Conservation (phyloP, 2,888 invertebrate species). For the Elysia crispata region DNA sequence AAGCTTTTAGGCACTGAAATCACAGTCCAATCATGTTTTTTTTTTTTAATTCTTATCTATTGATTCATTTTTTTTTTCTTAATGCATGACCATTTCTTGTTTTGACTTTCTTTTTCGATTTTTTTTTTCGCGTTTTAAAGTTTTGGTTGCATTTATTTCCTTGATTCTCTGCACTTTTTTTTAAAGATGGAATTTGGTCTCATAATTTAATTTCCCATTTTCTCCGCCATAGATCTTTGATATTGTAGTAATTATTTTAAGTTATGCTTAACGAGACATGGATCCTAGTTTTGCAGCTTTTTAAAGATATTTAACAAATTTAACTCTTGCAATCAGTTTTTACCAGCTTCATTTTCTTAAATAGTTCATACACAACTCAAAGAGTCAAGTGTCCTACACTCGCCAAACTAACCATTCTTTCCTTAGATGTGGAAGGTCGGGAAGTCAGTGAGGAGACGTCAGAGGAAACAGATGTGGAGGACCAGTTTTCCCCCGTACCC, state of each 20-base stretch:
- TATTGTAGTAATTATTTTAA: no score
- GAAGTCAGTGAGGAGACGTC: conserved; percentile 73
- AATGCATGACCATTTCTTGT: conserved; percentile 1
- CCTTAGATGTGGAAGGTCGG: conserved; percentile 64
- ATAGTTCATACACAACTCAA: no score
- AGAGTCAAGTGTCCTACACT: no score
- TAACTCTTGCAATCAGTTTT: no score
- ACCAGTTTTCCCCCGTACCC: conserved; percentile 70
- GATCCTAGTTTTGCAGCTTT: no score
- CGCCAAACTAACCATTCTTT: conserved; percentile 47
- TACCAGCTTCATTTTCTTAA: no score
- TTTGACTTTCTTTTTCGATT: conserved; percentile 1
- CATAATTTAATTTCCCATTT: no score
- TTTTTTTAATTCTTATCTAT: neutral
- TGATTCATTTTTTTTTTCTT: conserved; percentile 27
- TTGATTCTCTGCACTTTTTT: neutral
- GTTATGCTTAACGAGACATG: no score
- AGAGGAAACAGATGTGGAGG: conserved; percentile 74
- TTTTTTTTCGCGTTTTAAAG: neutral
- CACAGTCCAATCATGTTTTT: conserved; percentile 39
- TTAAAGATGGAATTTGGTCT: neutral
- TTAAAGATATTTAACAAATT: no score
- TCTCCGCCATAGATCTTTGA: no score
- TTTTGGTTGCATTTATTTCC: neutral
- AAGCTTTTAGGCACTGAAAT: conserved; percentile 43